These are phyloP conservation scores for Drosophila merina DNA, from an alignment of 2,888 invertebrate genomes.

Conservation along the genomic window DNA sequence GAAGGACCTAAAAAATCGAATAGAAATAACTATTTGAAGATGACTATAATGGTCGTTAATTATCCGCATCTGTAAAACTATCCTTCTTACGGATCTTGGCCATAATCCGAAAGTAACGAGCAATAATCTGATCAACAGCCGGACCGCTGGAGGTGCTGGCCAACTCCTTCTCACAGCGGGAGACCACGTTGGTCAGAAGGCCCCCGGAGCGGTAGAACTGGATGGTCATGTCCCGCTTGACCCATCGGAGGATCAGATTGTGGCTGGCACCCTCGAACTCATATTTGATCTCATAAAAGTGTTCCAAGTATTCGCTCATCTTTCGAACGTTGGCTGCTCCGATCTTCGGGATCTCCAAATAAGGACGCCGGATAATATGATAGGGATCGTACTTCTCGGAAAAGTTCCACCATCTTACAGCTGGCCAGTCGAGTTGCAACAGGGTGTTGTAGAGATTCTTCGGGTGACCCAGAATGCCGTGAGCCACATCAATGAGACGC, in stretches of 20 bases:
- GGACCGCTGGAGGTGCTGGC: conserved; percentile 23
- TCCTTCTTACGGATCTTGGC: conserved; percentile 25
- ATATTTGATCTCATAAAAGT: conserved; percentile 64
- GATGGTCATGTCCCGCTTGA: conserved; percentile 57
- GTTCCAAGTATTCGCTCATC: conserved; percentile 55
- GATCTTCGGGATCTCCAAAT: conserved; percentile 66
- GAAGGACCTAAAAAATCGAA: neutral
- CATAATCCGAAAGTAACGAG: conserved; percentile 26
- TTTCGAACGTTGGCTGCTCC: conserved; percentile 55
- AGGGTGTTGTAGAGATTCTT: conserved; percentile 80
- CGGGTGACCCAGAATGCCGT: conserved; percentile 82
- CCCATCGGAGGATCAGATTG: conserved; percentile 69
- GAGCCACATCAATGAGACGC: conserved; percentile 75
- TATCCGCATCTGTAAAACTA: neutral
- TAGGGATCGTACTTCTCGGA: conserved; percentile 79
- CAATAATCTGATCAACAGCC: conserved; percentile 51
- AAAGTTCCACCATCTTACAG: conserved; percentile 70
- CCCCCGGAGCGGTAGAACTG: conserved; percentile 61
- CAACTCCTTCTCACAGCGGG: conserved; percentile 55
- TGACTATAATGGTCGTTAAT: neutral
- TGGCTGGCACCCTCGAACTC: conserved; percentile 50
- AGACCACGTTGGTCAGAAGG: conserved; percentile 55
- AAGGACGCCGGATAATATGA: conserved; percentile 74
- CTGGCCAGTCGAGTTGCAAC: conserved; percentile 73
- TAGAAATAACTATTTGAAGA: neutral